Evolutionary conservation across 2,888 invertebrate species (phyloP).

Genomic region (Drosophila fulvimacula): DNA sequence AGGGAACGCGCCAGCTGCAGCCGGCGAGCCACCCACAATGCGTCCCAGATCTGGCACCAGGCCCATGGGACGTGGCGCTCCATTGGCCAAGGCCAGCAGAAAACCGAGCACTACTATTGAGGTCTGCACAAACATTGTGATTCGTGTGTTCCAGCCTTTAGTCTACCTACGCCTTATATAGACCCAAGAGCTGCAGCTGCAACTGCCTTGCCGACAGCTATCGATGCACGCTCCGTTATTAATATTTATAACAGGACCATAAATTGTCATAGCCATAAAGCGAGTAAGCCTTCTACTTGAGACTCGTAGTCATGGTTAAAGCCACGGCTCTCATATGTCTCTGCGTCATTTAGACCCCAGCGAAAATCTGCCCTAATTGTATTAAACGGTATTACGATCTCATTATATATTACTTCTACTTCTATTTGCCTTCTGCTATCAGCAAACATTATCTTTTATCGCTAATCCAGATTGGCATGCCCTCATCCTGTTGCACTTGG

Average conservation of each 20-base stretch:
- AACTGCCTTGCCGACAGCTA: not conserved
- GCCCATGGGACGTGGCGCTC: constrained; percentile 27
- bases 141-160: not conserved
- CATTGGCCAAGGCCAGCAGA: constrained; percentile 21
- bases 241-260: constrained; percentile 13
- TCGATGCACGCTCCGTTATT: constrained; percentile 7
- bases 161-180: constrained; percentile 20
- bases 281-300: constrained; percentile 29
- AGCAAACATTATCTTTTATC: constrained; percentile 15
- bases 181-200: constrained; percentile 5
- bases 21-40: constrained; percentile 59
- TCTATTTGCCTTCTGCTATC: not conserved
- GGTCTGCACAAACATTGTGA: constrained; percentile 17
- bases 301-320: not conserved
- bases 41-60: constrained; percentile 35
- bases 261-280: constrained; percentile 17
- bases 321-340: not conserved
- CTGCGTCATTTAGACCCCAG: not conserved
- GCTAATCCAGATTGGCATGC: constrained; percentile 14
- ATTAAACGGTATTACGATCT: not conserved
- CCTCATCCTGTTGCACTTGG: constrained; percentile 42
- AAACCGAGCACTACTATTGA: constrained; percentile 8
- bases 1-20: constrained; percentile 68
- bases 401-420: not conserved
- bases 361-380: not conserved